Base-by-base conservation (phyloP, 2,113 vertebrate species). In the Mesembrinibis cayennensis region DNA sequence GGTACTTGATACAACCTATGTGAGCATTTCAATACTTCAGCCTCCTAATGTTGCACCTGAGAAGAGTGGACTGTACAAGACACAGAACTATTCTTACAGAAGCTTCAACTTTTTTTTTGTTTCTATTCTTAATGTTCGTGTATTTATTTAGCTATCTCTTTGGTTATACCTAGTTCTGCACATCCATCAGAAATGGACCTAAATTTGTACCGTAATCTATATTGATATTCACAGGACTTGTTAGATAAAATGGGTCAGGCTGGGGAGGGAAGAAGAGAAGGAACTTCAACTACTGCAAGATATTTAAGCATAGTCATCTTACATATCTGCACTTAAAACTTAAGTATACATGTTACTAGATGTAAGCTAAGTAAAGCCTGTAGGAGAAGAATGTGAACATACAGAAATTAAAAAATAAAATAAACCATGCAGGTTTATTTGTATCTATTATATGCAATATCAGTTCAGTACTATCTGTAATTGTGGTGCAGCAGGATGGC, bases 1-100 rank as follows among this genome's bases (percentile, higher is more conserved):
- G n/a, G 16, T 56, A 47, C 32, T 34, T 80, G 16, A 36, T 62
- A 16, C 1, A 32, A 7, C 0, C 1, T 56, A 7, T 16, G 18
- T 74, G 36, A 62, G 42, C 9, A 26, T 82, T 74, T 26, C 20
- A 66, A 23, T 53, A 36, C 18, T 84, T 76, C 6, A 23, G 9
- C 7, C 23, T 76, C 38, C 0, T 7, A 38, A 16, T 12, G 7
- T 34, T 83, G 21, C 15, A 45, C 36, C 14, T 45, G 13, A 59
- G 58, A 29, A 29, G 21, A 79, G 12, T 2, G 18, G 42, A 26
- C 6, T 29, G 20, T 69, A 67, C 17, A 69, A 72, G 26, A 10
- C 38, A 45, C 20, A 63, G 50, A 50, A 12, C 13, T 76, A 6
- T 42, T 52, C 11, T 58, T 76, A 42, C 1, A 27, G 40, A 81